These are phyloP conservation scores for Ellobium chinense DNA, from an alignment of 2,888 invertebrate species.

Conservation along the genomic window DNA sequence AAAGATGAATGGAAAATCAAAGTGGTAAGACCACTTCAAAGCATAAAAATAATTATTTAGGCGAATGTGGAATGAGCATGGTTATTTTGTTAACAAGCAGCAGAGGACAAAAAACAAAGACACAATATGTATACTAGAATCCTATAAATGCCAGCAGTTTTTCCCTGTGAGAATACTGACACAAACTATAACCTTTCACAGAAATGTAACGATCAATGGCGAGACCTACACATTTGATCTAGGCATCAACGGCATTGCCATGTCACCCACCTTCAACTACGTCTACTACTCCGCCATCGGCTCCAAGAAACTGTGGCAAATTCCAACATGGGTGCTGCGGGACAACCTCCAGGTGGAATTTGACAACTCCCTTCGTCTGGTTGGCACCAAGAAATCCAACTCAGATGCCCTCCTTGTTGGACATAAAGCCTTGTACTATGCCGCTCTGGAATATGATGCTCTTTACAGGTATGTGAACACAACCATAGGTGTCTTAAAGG, in stretches of 20 bases:
- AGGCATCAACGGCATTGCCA: slow-evolving; percentile 66
- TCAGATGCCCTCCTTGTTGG: slow-evolving; percentile 25
- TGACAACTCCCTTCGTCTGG: neutral
- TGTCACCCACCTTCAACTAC: slow-evolving; percentile 63
- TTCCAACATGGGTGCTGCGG: slow-evolving; percentile 27
- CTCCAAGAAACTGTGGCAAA: slow-evolving; percentile 54
- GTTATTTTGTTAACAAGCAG: too few species aligned
- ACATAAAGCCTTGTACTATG: slow-evolving; percentile 7
- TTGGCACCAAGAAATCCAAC: slow-evolving; percentile 28
- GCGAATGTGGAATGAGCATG: too few species aligned
- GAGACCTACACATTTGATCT: slow-evolving; percentile 4
- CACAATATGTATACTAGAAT: neutral
- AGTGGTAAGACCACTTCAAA: too few species aligned
- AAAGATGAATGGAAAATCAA: too few species aligned
- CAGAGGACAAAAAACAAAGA: too few species aligned
- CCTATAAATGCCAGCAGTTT: too few species aligned
- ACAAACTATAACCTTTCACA: too few species aligned
- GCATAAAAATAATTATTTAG: too few species aligned
- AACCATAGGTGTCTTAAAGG: too few species aligned
- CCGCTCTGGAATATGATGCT: neutral
- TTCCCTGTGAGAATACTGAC: too few species aligned
- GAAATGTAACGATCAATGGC: slow-evolving; percentile 39
- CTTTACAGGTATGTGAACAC: slow-evolving; percentile 24
- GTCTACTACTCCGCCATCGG: slow-evolving; percentile 66
- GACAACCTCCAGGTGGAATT: neutral